These are phyloP conservation scores for Psilopogon haemacephalus DNA, from an alignment of 2,113 vertebrate genomes.

Conservation along the genomic window DNA sequence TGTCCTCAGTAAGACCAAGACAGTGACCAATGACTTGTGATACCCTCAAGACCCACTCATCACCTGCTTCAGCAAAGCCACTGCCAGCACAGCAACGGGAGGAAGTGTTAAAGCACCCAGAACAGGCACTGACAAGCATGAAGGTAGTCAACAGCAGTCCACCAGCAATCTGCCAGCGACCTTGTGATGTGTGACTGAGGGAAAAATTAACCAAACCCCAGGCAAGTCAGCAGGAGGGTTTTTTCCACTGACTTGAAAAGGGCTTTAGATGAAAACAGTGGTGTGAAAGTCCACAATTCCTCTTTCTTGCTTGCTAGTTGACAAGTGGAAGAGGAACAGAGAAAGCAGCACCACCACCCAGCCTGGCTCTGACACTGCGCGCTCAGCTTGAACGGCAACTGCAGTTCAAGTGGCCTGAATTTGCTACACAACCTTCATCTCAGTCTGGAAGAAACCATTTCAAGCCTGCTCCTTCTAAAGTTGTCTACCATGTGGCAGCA, in stretches of 20 bases:
- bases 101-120: background rate
- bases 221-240: background rate
- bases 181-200: background rate
- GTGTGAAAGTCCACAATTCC: background rate
- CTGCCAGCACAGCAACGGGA: background rate
- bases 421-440: background rate
- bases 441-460: background rate
- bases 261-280: background rate
- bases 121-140: background rate
- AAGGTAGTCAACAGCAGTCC: background rate
- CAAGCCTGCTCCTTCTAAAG: background rate
- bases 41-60: fast-evolving
- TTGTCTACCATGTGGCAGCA: background rate
- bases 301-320: background rate
- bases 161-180: background rate
- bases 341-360: background rate
- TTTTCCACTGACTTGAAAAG: background rate
- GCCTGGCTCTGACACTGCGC: background rate
- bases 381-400: background rate
- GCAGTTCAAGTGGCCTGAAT: background rate
- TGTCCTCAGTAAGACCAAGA: background rate
- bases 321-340: slow-evolving; percentile 30
- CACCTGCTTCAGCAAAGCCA: background rate
- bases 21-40: background rate
- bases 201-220: background rate